A percentile compares a stretch with the other conserved stretches of the same genome.
phyloP scores from a whole-genome alignment of 2,888 invertebrate species.

The Lasioglossum leucozonium region DNA sequence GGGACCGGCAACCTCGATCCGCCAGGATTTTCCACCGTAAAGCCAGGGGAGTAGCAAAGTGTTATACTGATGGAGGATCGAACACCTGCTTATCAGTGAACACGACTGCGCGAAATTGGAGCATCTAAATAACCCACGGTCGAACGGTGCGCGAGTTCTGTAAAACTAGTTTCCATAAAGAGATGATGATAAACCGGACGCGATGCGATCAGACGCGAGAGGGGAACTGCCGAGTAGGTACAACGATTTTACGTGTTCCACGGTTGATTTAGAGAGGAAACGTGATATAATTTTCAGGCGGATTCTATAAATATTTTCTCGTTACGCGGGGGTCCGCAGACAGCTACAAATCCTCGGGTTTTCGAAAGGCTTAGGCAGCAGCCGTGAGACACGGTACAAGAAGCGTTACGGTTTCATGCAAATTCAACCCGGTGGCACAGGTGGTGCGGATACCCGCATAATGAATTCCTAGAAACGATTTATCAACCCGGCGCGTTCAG shows the following conservation, averaged over 20 bases:
- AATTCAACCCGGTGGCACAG: conserved; percentile 5
- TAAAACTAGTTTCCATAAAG: neutral
- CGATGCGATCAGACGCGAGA: too few species aligned
- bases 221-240: neutral
- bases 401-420: conserved; percentile 12
- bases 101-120: conserved; percentile 15
- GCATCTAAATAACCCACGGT: conserved; percentile 14
- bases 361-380: neutral
- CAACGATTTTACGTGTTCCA: neutral
- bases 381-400: conserved; percentile 7
- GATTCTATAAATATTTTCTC: conserved; percentile 2
- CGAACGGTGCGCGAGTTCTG: neutral
- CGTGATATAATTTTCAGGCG: neutral
- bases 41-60: conserved; percentile 2
- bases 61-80: neutral
- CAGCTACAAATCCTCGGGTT: neutral
- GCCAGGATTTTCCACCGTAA: neutral
- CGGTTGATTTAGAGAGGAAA: neutral
- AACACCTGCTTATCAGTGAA: conserved; percentile 38
- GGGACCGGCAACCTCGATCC: neutral
- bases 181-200: conserved; percentile 17
- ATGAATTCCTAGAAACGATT: conserved; percentile 10
- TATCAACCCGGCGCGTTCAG: neutral
- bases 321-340: neutral
- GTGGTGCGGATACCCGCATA: conserved; percentile 1